A percentile compares a stretch with the other conserved stretches of the same genome.
Evolutionary conservation across 2,888 invertebrate genomes (phyloP).

Genomic region (Syrista parreyssii): DNA sequence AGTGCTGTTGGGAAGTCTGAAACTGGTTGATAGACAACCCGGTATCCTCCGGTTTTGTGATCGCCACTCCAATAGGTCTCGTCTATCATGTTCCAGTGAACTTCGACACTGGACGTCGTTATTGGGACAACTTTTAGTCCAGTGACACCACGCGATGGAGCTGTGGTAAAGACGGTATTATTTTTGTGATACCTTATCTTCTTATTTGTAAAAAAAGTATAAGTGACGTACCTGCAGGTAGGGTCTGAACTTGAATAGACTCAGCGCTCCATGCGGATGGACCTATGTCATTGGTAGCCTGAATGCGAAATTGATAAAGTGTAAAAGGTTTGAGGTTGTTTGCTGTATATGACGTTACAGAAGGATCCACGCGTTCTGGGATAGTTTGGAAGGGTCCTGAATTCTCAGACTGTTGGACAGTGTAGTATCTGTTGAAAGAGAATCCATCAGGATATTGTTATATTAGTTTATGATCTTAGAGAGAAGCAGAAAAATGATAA

Average conservation of each 20-base stretch:
- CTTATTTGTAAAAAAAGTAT: slow-evolving; percentile 2
- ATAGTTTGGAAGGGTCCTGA: slow-evolving; percentile 87
- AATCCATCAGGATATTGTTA: slow-evolving; percentile 2
- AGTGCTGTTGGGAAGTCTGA: slow-evolving; percentile 89
- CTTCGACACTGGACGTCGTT: slow-evolving; percentile 93
- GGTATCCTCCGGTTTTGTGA: slow-evolving; percentile 86
- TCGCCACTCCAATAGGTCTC: slow-evolving; percentile 90
- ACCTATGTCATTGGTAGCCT: slow-evolving; percentile 96
- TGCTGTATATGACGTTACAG: slow-evolving; percentile 88
- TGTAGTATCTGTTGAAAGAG: slow-evolving; percentile 78
- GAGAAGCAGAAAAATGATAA: slow-evolving; percentile 3
- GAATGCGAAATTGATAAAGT: slow-evolving; percentile 90
- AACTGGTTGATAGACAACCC: slow-evolving; percentile 88
- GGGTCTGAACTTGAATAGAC: slow-evolving; percentile 86
- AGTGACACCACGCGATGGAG: slow-evolving; percentile 86
- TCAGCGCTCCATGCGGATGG: slow-evolving; percentile 92
- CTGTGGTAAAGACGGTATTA: slow-evolving; percentile 63
- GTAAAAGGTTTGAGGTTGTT: slow-evolving; percentile 88
- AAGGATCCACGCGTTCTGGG: slow-evolving; percentile 88
- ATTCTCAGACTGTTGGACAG: slow-evolving; percentile 89
- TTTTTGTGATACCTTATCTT: neutral
- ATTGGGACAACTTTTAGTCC: slow-evolving; percentile 91
- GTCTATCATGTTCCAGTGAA: slow-evolving; percentile 87
- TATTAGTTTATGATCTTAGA: neutral
- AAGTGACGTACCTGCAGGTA: slow-evolving; percentile 77